phyloP scores from a whole-genome alignment of 2,797 vertebrate genomes.

The Ammospiza maritima region DNA sequence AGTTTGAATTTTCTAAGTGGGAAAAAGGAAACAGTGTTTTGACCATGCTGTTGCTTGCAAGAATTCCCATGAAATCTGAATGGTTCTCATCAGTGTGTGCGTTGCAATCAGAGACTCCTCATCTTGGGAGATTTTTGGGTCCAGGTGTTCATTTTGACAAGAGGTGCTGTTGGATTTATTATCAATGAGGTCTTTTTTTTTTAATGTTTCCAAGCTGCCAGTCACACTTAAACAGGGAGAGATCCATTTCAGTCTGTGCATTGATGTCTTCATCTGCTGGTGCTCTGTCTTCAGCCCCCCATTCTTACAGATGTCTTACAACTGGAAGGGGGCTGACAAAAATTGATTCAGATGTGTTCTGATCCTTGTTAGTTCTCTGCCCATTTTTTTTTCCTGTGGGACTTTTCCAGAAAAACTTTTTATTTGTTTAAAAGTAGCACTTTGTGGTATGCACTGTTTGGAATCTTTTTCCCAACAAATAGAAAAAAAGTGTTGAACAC shows the following conservation, averaged over 20 bases:
- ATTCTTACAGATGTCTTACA: not conserved
- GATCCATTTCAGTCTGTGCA: not conserved
- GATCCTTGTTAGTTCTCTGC: not conserved
- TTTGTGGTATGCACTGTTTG: not conserved
- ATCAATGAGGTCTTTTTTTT: not conserved
- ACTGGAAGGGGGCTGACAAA: not conserved
- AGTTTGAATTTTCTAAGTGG: constrained; percentile 14
- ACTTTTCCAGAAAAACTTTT: not conserved
- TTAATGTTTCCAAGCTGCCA: not conserved
- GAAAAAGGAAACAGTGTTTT: not conserved
- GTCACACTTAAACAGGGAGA: not conserved
- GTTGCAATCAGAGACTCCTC: not conserved
- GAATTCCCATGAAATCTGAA: not conserved
- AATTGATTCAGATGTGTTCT: not conserved
- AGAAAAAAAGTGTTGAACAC: not conserved
- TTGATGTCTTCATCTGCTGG: not conserved
- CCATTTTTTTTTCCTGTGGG: fast-evolving
- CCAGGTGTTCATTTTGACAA: not conserved
- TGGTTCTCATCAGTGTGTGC: not conserved
- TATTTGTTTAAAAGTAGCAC: not conserved
- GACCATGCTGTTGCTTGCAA: not conserved
- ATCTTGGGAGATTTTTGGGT: not conserved
- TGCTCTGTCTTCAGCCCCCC: not conserved
- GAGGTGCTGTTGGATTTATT: constrained; percentile 2
- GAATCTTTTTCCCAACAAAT: not conserved